These are phyloP conservation scores for Cyclargus thomasi DNA, from an alignment of 1,140 invertebrate genomes.

Conservation along the genomic window DNA sequence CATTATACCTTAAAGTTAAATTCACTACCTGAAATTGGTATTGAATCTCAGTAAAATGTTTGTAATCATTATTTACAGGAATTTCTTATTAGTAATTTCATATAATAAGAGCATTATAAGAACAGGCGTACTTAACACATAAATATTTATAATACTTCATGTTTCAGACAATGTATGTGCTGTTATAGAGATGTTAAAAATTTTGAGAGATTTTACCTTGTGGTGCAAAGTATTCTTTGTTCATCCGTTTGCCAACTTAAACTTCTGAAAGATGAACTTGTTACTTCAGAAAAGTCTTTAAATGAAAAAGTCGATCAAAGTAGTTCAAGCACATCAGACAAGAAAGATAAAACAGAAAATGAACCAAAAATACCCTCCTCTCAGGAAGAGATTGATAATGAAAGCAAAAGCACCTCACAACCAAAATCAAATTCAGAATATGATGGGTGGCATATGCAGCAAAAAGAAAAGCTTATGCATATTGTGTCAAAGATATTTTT, in stretches of 20 bases:
- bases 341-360: constrained; percentile 21
- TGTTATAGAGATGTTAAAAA: constrained; percentile 93
- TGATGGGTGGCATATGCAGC: constrained; percentile 81
- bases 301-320: constrained; percentile 30
- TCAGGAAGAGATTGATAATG: constrained; percentile 28
- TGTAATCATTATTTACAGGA: background rate
- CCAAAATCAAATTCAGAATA: constrained; percentile 38
- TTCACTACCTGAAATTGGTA: background rate
- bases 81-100: background rate
- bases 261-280: constrained; percentile 79
- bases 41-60: background rate
- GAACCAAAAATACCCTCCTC: constrained; percentile 29
- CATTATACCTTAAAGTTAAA: constrained; percentile 8
- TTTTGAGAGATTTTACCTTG: constrained; percentile 90
- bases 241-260: constrained; percentile 85
- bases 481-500: constrained; percentile 88
- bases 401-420: constrained; percentile 36
- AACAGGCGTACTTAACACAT: background rate
- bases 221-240: constrained; percentile 88
- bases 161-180: constrained; percentile 91
- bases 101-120: no score
- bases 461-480: constrained; percentile 86
- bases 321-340: constrained; percentile 28
- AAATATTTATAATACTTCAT: constrained; percentile 26
- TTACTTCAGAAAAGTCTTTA: constrained; percentile 36